Conservation (phyloP, 2,113 vertebrate genomes). For the Marmota flaviventris region DNA sequence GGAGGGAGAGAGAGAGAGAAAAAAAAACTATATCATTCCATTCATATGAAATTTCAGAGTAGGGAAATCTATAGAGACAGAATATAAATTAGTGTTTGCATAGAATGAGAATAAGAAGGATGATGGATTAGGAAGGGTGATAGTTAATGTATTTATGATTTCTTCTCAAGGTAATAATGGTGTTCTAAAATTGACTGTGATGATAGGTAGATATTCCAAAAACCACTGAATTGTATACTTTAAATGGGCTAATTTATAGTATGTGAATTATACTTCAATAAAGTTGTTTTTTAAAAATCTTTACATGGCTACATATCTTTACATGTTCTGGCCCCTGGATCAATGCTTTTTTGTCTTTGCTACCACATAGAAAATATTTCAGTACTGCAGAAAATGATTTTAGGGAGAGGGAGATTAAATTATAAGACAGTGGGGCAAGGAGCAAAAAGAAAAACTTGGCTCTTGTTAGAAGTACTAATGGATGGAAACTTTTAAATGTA, state of each 20-base stretch:
- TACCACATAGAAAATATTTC: neutral
- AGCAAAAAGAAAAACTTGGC: neutral
- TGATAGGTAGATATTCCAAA: constrained; percentile 1
- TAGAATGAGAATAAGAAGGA: neutral
- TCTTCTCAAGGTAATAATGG: constrained; percentile 35
- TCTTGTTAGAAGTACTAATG: neutral
- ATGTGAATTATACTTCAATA: neutral
- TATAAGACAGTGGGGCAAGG: neutral
- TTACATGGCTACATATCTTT: neutral
- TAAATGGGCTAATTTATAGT: neutral
- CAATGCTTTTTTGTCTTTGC: neutral
- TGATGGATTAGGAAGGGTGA: neutral
- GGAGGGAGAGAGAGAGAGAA: neutral
- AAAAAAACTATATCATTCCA: neutral
- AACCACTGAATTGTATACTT: neutral
- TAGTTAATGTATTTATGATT: neutral
- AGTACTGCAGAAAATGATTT: neutral
- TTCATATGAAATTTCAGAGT: neutral
- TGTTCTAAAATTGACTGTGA: constrained; percentile 6
- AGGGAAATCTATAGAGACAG: neutral
- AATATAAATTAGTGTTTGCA: neutral
- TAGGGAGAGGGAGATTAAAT: neutral
- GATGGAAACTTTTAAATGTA: neutral
- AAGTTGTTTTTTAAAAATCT: neutral
- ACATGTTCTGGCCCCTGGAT: neutral